Evolutionary conservation across 2,888 invertebrate species (phyloP), one percentile per base, ranked within the genome.

Genomic region (Polydesmus complanatus): DNA sequence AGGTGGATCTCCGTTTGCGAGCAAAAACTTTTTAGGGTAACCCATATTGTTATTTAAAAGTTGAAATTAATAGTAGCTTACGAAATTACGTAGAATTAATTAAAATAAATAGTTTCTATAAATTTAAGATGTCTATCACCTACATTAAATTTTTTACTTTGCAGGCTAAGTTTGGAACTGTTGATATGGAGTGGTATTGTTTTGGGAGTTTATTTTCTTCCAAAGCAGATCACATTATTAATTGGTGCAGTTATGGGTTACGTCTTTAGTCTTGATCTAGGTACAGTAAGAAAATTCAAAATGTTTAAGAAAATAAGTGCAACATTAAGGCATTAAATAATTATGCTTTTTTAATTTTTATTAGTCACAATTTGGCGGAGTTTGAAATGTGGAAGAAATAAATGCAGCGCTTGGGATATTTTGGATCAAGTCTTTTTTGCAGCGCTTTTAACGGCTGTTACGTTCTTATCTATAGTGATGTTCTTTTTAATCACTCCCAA

Each of bases 1-100:
- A 48, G 63, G 63, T 27, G 63, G 63, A 2, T 61, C 63, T 25
- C 50, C 63, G 5, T 27, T 54, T 22, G 47, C 47, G 1, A 23
- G 23, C 52, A 25, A 26, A 47, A 37, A 37, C 5, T 5, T 37
- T 14, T 8, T 8, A 37, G 14, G 14, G 37, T 37, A 37, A 37
- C 37, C 48, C 18, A 21, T 8, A 52, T 8, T 22, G 52, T n/a
- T 19, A 5, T 52, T 11, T 52, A 11, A 52, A 19, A 52, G n/a
- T n/a, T n/a, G n/a, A n/a, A n/a, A n/a, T n/a, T n/a, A n/a, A n/a
- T n/a, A n/a, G n/a, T n/a, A n/a, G n/a, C n/a, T n/a, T n/a, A n/a
- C n/a, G n/a, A n/a, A n/a, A n/a, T n/a, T n/a, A n/a, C n/a, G n/a
- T n/a, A n/a, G n/a, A n/a, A n/a, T n/a, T n/a, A n/a, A n/a, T n/a